These are phyloP conservation scores for Scopus umbretta DNA, from an alignment of 2,113 vertebrate genomes.

Conservation along the genomic window DNA sequence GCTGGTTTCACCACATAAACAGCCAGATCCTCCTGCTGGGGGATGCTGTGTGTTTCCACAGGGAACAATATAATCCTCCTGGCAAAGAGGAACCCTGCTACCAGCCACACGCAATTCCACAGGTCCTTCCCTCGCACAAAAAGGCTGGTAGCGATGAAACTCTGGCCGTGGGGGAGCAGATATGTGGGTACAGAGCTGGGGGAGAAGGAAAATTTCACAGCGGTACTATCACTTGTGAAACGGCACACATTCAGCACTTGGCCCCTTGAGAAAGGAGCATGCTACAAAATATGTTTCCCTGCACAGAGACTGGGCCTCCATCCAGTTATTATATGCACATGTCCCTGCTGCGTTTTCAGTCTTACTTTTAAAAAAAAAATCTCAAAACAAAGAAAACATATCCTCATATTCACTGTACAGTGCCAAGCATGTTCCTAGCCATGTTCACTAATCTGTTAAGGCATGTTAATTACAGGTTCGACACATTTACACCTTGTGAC, in stretches of 20 bases:
- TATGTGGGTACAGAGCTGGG: neutral
- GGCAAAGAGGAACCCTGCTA: neutral
- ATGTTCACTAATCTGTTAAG: neutral
- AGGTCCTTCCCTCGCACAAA: neutral
- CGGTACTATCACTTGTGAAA: neutral
- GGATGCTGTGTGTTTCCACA: neutral
- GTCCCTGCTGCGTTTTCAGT: neutral
- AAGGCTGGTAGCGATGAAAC: neutral
- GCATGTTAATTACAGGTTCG: neutral
- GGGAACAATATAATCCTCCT: neutral
- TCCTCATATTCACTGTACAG: neutral
- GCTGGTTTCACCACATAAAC: neutral
- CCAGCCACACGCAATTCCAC: neutral
- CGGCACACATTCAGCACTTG: neutral
- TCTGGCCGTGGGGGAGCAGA: neutral
- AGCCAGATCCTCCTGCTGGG: neutral
- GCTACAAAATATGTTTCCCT: conserved; percentile 7
- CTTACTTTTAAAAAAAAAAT: neutral
- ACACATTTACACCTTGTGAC: conserved; percentile 9
- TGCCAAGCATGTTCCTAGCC: neutral
- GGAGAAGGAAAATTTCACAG: neutral
- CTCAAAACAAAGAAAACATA: conserved; percentile 11
- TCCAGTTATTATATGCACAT: conserved; percentile 15
- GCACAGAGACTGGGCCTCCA: conserved; percentile 16
- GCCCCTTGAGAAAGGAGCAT: neutral